Conservation (phyloP, 2,797 vertebrate genomes). For the Phylloscopus collybita region DNA sequence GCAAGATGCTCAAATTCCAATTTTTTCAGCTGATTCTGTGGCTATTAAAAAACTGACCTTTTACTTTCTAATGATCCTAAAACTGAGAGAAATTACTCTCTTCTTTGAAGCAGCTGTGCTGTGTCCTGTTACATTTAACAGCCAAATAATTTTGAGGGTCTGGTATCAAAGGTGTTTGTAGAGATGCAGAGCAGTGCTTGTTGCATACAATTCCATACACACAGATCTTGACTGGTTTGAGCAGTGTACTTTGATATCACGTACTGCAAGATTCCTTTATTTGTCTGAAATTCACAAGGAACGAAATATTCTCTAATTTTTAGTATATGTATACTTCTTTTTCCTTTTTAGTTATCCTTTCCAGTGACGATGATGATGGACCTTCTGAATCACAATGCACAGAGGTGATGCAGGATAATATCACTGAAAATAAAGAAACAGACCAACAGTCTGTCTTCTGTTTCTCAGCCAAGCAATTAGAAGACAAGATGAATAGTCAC, state of each 20-base stretch:
- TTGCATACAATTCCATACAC: fast-evolving
- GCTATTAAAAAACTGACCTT: not conserved
- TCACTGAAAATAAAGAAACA: slow-evolving; percentile 13
- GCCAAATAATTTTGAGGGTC: not conserved
- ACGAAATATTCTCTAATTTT: not conserved
- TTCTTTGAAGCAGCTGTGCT: not conserved
- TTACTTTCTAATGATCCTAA: not conserved
- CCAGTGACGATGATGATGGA: slow-evolving; percentile 90
- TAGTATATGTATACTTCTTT: not conserved
- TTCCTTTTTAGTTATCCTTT: slow-evolving; percentile 86
- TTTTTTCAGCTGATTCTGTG: not conserved
- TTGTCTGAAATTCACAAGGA: not conserved
- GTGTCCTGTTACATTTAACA: not conserved
- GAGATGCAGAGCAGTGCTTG: not conserved
- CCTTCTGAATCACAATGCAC: slow-evolving; percentile 42
- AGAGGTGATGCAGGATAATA: slow-evolving; percentile 10
- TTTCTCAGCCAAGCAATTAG: slow-evolving; percentile 19
- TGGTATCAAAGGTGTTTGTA: not conserved
- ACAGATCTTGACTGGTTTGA: not conserved
- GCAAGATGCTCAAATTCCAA: not conserved
- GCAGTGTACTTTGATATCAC: not conserved
- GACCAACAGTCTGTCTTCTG: not conserved
- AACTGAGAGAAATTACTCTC: not conserved
- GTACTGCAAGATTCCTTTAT: not conserved
- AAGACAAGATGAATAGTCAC: not conserved